phyloP scores from a whole-genome alignment of 1,140 invertebrate genomes.

The Zaprionus tsacasi region DNA sequence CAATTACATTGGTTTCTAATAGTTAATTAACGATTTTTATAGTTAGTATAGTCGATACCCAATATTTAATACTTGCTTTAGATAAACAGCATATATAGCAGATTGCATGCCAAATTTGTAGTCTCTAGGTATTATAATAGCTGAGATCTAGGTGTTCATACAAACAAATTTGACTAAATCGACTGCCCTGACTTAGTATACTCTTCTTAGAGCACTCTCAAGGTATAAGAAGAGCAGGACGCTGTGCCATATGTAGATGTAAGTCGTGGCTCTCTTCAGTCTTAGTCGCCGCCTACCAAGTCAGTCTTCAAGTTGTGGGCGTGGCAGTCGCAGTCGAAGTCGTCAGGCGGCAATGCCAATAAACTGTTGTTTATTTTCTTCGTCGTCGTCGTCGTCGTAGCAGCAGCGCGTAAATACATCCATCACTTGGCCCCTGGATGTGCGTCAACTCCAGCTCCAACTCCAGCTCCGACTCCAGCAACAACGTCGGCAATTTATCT shows the following conservation, averaged over 20 bases:
- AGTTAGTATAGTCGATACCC: too few relatives aligned
- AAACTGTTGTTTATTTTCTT: conserved; percentile 79
- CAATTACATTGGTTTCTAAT: too few relatives aligned
- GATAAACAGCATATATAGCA: not conserved
- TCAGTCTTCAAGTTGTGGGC: not conserved
- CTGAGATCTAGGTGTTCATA: too few relatives aligned
- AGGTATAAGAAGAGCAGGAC: not conserved
- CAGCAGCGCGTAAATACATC: conserved; percentile 71
- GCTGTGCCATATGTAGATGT: conserved; percentile 1
- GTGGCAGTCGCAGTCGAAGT: not conserved
- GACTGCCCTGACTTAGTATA: too few relatives aligned
- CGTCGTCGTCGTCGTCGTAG: conserved; percentile 51
- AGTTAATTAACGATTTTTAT: too few relatives aligned
- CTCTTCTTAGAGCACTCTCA: too few relatives aligned
- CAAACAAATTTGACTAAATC: too few relatives aligned
- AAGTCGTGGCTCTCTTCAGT: not conserved
- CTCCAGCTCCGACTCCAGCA: conserved; percentile 19
- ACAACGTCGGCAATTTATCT: conserved; percentile 74
- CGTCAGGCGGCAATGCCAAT: conserved; percentile 63
- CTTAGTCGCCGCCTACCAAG: not conserved
- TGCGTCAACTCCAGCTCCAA: conserved; percentile 39
- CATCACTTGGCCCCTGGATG: conserved; percentile 36
- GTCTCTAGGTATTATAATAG: too few relatives aligned
- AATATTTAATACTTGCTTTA: too few relatives aligned
- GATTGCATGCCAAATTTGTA: not conserved